A percentile compares a stretch with the other conserved stretches of the same genome.
Conservation (phyloP, 2,797 vertebrate species). For the Vultur gryphus region DNA sequence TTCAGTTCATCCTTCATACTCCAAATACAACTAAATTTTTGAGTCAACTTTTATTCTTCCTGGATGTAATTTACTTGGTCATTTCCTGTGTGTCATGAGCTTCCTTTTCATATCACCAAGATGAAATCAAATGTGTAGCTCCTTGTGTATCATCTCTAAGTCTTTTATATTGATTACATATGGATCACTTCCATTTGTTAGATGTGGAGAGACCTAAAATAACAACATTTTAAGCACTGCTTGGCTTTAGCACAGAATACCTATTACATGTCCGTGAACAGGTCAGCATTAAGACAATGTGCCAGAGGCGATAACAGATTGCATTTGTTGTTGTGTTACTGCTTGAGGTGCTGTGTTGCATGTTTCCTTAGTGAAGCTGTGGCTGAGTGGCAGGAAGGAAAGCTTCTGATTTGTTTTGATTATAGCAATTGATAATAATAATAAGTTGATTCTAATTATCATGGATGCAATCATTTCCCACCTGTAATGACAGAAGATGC, state of each 20-base stretch:
- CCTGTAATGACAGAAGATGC: background rate
- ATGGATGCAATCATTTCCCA: slow-evolving; percentile 7
- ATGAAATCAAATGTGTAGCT: background rate
- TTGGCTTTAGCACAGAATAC: background rate
- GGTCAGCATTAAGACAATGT: background rate
- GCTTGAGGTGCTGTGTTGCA: background rate
- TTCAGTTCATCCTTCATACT: background rate
- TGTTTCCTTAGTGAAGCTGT: background rate
- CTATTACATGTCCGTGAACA: background rate
- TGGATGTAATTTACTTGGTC: background rate
- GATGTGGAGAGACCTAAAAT: background rate
- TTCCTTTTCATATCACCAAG: background rate
- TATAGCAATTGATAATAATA: slow-evolving; percentile 10
- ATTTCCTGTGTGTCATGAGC: background rate
- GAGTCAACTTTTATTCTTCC: background rate
- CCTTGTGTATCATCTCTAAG: background rate
- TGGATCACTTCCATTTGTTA: background rate
- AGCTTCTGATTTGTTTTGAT: slow-evolving; percentile 31
- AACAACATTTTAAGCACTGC: background rate
- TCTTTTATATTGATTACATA: background rate
- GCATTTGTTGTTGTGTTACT: background rate
- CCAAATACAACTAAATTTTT: background rate
- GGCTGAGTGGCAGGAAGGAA: background rate
- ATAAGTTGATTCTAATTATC: slow-evolving; percentile 33
- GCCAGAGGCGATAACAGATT: background rate